Base-by-base conservation (phyloP, 2,797 vertebrate species). In the Capromys pilorides region DNA sequence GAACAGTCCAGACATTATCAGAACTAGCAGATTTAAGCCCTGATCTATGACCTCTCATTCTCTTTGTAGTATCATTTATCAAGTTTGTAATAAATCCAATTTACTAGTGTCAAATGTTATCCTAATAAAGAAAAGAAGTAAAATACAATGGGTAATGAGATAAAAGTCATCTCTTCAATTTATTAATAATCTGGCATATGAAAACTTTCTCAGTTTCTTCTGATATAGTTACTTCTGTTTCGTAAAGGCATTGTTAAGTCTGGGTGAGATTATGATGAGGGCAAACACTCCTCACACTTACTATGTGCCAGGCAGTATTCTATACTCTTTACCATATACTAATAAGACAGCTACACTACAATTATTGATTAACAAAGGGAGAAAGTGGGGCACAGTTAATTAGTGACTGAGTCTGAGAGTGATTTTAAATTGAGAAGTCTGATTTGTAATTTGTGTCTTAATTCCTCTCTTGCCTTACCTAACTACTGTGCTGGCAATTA, bases 401-500 rank as follows among this genome's bases (percentile, higher is more conserved):
- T 91, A 26, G 57, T 39, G 36, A 75, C 31, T 41, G 28, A 73
- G 14, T 86, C 6, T 36, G 18, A 6, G 18, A 61, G 11, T 31
- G 45, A 87, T 64, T 69, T 64, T 7, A 62, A 81, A 54, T 22
- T 45, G 13, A 26, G 36, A 45, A 12, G 6, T 91, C n/a, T 95
- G 31, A 45, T 94, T 92, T 86, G 14, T 31, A 88, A 9, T 31
- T 41, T 86, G 22, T 86, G 33, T 41, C 51, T 79, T 93, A 41
- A n/a, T 49, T 94, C 21, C 73, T 93, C 8, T 92, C 41, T 59
- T 94, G 59, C 21, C 41, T 86, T 93, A 73, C 91, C 54, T 91
- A 36, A 41, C 2, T 41, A 94, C 31, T n/a, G 86, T 19, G 18
- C 16, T 61, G 2, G 0, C 54, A 90, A 86, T 95, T 5, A 45